These are phyloP conservation scores for Planiliza haematocheilus DNA, from an alignment of 2,113 vertebrate genomes.

Conservation along the genomic window DNA sequence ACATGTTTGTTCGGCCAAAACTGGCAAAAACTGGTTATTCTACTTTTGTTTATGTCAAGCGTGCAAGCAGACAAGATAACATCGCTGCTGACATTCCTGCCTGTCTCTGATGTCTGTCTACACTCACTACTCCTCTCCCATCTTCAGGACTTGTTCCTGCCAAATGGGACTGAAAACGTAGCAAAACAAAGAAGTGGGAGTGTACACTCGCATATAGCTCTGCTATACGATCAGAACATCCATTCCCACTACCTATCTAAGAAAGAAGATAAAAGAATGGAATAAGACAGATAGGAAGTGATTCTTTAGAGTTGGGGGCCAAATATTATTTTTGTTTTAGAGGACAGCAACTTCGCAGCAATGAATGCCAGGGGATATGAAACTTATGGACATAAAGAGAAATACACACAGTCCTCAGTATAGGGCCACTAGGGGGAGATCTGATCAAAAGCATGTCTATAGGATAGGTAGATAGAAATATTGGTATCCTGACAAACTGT, in stretches of 20 bases:
- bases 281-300: constrained; percentile 10
- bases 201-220: constrained; percentile 32
- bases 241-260: constrained; percentile 18
- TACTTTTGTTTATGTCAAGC: constrained; percentile 38
- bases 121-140: constrained; percentile 50
- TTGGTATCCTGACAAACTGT: background rate
- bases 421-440: constrained; percentile 61
- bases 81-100: constrained; percentile 70
- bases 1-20: constrained; percentile 12
- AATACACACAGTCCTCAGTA: constrained; percentile 47
- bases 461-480: constrained; percentile 3
- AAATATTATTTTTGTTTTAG: constrained; percentile 23
- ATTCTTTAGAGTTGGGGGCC: constrained; percentile 19
- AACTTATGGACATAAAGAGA: constrained; percentile 57
- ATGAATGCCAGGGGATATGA: constrained; percentile 53
- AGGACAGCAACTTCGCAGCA: constrained; percentile 27
- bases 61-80: constrained; percentile 55
- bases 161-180: constrained; percentile 47
- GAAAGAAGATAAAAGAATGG: constrained; percentile 34
- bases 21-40: constrained; percentile 19
- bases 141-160: constrained; percentile 53
- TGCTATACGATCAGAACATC: constrained; percentile 51
- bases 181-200: constrained; percentile 12
- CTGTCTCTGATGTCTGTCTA: constrained; percentile 47
- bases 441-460: constrained; percentile 41